A percentile compares a stretch with the other conserved stretches of the same genome.
These are phyloP conservation scores for Drosophila navojoa DNA, from an alignment of 1,140 invertebrate species.

Conservation along the genomic window DNA sequence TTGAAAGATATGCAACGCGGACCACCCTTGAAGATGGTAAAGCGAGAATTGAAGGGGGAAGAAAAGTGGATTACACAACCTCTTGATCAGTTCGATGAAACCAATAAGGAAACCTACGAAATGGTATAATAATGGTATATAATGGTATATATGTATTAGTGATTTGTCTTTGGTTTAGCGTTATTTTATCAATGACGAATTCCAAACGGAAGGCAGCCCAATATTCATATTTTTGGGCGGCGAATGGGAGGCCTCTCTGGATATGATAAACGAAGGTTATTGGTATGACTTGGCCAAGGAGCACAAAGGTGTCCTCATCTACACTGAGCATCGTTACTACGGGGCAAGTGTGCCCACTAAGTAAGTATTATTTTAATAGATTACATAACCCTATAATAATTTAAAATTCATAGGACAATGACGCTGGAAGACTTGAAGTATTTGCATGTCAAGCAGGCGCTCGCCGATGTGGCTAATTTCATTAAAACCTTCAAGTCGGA, in stretches of 20 bases:
- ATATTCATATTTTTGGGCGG: conserved; percentile 90
- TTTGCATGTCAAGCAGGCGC: conserved; percentile 88
- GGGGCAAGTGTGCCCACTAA: conserved; percentile 90
- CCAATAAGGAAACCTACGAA: conserved; percentile 86
- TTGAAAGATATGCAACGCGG: conserved; percentile 62
- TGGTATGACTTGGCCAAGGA: conserved; percentile 86
- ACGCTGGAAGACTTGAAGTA: conserved; percentile 86
- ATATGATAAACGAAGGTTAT: conserved; percentile 84
- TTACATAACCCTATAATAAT: neutral
- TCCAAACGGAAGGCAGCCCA: conserved; percentile 84
- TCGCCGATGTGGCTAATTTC: conserved; percentile 89
- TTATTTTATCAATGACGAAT: conserved; percentile 78
- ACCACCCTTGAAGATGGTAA: conserved; percentile 45
- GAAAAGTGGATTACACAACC: conserved; percentile 77
- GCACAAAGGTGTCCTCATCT: conserved; percentile 86
- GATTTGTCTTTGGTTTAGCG: conserved; percentile 45
- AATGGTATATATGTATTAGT: neutral
- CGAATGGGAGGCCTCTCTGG: conserved; percentile 85
- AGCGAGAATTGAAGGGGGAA: conserved; percentile 7
- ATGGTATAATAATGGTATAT: conserved; percentile 84
- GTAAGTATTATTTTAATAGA: conserved; percentile 59
- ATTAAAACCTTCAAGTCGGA: conserved; percentile 86
- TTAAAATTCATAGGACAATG: conserved; percentile 83
- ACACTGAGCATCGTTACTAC: conserved; percentile 93
- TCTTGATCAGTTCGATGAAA: conserved; percentile 89